phyloP scores from a whole-genome alignment of 2,113 vertebrate genomes.

The Gallinago media region DNA sequence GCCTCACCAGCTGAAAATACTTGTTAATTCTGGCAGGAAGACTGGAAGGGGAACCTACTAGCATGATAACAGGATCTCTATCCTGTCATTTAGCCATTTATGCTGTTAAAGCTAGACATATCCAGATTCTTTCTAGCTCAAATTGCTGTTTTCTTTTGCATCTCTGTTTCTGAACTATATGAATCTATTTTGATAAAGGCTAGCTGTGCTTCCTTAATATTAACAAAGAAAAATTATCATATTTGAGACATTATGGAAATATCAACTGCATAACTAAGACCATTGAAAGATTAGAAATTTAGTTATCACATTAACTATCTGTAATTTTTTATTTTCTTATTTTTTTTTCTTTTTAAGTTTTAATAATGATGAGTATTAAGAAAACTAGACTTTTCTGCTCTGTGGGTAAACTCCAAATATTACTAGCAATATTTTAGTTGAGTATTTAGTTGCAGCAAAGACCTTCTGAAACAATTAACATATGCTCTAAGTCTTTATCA shows the following conservation, averaged over 20 bases:
- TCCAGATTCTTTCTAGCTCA: neutral
- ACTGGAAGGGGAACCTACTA: neutral
- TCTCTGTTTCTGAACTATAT: neutral
- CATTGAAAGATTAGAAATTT: neutral
- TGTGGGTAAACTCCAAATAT: neutral
- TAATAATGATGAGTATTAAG: neutral
- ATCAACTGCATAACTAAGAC: neutral
- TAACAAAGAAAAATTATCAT: neutral
- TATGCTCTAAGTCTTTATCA: neutral
- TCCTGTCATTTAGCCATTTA: neutral
- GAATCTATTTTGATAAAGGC: neutral
- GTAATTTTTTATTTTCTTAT: neutral
- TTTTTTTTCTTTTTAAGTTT: neutral
- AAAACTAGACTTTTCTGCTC: neutral
- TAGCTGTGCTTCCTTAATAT: neutral
- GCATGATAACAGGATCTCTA: neutral
- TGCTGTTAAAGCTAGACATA: neutral
- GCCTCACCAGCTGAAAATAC: neutral
- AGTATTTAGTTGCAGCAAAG: neutral
- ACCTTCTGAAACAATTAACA: neutral
- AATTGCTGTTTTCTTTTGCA: neutral
- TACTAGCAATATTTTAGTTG: neutral
- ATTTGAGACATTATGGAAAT: neutral
- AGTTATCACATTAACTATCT: neutral
- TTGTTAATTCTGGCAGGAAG: neutral